These are phyloP conservation scores for Halictus ligatus DNA, from an alignment of 2,888 invertebrate species.

Conservation along the genomic window DNA sequence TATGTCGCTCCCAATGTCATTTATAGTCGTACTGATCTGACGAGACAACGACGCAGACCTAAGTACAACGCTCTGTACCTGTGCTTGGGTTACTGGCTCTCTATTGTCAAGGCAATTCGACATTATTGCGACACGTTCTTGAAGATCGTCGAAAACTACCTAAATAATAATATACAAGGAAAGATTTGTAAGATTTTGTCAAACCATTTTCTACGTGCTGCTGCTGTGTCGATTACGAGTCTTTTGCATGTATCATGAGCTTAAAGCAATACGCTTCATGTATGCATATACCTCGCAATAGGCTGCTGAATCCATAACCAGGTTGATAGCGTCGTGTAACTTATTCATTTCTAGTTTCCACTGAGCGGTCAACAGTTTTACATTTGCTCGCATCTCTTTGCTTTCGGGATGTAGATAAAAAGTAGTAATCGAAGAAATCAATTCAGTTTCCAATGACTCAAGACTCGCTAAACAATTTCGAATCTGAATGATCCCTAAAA, in stretches of 20 bases:
- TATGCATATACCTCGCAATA: conserved; percentile 87
- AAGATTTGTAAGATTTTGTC: neutral
- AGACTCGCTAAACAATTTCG: conserved; percentile 88
- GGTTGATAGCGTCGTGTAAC: conserved; percentile 87
- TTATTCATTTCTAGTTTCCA: conserved; percentile 87
- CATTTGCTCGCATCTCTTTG: conserved; percentile 85
- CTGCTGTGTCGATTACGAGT: neutral
- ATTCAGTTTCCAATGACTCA: conserved; percentile 88
- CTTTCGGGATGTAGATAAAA: conserved; percentile 85
- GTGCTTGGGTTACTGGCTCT: conserved; percentile 75
- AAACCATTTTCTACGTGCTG: conserved; percentile 6
- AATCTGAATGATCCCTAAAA: conserved; percentile 87
- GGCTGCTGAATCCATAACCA: conserved; percentile 89
- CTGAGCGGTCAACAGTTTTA: conserved; percentile 85
- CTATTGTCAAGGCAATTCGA: conserved; percentile 79
- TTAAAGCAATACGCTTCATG: too few relatives aligned
- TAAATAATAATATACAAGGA: conserved; percentile 49
- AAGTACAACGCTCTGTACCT: conserved; percentile 79
- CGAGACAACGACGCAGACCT: conserved; percentile 77
- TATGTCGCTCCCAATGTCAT: conserved; percentile 80
- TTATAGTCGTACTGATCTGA: conserved; percentile 79
- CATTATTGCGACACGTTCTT: conserved; percentile 77
- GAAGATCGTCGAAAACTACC: conserved; percentile 81
- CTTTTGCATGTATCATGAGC: neutral
- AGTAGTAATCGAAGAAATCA: conserved; percentile 87